Evolutionary conservation across 2,797 vertebrate species (phyloP).

Genomic region (Mico argentatus): DNA sequence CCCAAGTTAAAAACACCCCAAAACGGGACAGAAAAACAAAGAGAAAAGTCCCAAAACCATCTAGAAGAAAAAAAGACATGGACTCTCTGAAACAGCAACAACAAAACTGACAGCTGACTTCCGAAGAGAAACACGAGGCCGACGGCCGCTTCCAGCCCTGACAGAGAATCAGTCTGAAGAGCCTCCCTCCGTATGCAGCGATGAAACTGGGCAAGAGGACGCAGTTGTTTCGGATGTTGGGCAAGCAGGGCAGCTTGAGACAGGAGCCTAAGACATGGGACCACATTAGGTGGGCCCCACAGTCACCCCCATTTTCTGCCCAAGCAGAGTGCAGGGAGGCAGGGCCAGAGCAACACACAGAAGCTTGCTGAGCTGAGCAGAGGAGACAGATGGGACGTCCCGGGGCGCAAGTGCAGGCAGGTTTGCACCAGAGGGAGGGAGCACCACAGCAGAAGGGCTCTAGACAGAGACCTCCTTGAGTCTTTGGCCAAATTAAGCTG

Average conservation of each 20-base stretch:
- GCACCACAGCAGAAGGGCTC: background rate
- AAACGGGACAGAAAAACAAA: background rate
- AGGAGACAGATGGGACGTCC: background rate
- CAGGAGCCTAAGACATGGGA: background rate
- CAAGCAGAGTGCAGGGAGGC: background rate
- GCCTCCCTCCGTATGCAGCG: background rate
- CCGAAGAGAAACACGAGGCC: background rate
- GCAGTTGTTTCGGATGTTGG: background rate
- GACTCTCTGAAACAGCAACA: background rate
- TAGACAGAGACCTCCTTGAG: background rate
- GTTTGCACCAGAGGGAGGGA: rapidly evolving
- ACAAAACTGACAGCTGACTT: background rate
- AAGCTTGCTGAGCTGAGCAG: background rate
- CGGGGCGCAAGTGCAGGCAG: rapidly evolving
- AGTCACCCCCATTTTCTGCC: background rate
- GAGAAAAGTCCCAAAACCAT: background rate
- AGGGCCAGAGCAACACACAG: background rate
- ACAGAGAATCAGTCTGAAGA: background rate
- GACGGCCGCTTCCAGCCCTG: background rate
- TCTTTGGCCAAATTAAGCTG: background rate
- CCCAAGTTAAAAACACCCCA: background rate
- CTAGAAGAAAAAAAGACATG: background rate
- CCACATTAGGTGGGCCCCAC: background rate
- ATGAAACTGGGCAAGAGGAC: no score
- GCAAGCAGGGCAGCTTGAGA: no score